Conservation (phyloP, 2,797 vertebrate species). For the Remorina albescens region DNA sequence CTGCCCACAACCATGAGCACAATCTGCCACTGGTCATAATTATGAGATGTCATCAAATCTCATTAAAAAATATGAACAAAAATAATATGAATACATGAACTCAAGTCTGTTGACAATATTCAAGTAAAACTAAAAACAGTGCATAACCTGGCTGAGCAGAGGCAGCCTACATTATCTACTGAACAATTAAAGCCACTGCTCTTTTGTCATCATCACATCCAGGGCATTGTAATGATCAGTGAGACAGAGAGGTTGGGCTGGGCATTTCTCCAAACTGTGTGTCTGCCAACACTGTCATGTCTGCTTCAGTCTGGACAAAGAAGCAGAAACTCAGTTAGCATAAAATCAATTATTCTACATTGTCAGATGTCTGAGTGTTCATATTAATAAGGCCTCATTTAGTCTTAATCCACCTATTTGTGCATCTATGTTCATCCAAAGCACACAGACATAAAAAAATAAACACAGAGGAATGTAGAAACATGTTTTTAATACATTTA, state of each 20-base stretch:
- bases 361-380: background rate
- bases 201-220: slow-evolving; percentile 31
- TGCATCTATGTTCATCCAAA: background rate
- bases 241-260: slow-evolving; percentile 83
- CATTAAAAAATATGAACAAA: slow-evolving; percentile 50
- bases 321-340: slow-evolving; percentile 37
- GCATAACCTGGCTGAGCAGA: slow-evolving; percentile 31
- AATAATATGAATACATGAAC: slow-evolving; percentile 13
- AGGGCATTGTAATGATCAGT: slow-evolving; percentile 67
- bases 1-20: background rate
- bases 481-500: background rate
- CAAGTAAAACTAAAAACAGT: slow-evolving; percentile 44
- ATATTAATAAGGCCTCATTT: slow-evolving; percentile 7
- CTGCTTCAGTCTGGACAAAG: slow-evolving; percentile 77
- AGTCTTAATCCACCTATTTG: background rate
- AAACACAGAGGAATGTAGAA: background rate
- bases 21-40: slow-evolving; percentile 22
- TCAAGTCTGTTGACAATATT: slow-evolving; percentile 24
- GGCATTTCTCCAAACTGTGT: slow-evolving; percentile 83
- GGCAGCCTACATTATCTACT: slow-evolving; percentile 5
- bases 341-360: slow-evolving; percentile 11
- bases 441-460: background rate
- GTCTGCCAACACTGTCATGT: slow-evolving; percentile 78
- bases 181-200: slow-evolving; percentile 21
- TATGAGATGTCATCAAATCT: slow-evolving; percentile 13